A percentile compares a stretch with the other conserved stretches of the same genome.
phyloP scores from a whole-genome alignment of 2,113 vertebrate species.

The Apteryx owenii region DNA sequence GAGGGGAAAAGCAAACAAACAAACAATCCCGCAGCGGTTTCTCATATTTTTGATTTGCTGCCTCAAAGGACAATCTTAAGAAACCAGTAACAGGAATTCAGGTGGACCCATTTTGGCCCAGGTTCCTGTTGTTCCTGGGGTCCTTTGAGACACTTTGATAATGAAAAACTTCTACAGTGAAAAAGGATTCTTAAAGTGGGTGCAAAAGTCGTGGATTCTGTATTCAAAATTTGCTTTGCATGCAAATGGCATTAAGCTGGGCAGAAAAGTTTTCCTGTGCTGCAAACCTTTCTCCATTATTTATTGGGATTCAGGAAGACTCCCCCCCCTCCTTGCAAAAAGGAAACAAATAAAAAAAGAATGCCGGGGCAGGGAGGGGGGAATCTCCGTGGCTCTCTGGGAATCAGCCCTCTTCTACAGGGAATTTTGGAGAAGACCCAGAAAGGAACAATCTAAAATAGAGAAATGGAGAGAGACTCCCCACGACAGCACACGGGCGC shows the following conservation, averaged over 20 bases:
- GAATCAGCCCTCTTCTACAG: background rate
- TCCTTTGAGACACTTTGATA: background rate
- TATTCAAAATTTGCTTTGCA: background rate
- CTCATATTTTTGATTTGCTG: background rate
- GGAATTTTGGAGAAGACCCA: background rate
- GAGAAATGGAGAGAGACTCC: background rate
- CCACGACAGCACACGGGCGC: background rate
- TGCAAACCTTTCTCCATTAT: background rate
- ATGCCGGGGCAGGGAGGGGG: background rate
- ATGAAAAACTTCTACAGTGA: background rate
- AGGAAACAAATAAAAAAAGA: background rate
- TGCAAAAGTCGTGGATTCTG: background rate
- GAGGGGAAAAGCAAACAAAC: background rate
- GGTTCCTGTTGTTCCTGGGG: background rate
- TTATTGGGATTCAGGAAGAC: background rate
- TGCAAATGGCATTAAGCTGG: background rate
- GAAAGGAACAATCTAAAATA: background rate
- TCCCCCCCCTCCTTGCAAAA: background rate
- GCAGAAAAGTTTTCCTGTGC: slow-evolving; percentile 15
- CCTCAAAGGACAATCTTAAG: background rate
- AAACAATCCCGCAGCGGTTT: background rate
- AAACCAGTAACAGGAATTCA: background rate
- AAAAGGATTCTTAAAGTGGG: background rate
- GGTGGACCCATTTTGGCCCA: background rate
- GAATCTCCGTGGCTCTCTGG: background rate